Conservation (phyloP, 2,113 vertebrate genomes). For the Alligator sinensis region DNA sequence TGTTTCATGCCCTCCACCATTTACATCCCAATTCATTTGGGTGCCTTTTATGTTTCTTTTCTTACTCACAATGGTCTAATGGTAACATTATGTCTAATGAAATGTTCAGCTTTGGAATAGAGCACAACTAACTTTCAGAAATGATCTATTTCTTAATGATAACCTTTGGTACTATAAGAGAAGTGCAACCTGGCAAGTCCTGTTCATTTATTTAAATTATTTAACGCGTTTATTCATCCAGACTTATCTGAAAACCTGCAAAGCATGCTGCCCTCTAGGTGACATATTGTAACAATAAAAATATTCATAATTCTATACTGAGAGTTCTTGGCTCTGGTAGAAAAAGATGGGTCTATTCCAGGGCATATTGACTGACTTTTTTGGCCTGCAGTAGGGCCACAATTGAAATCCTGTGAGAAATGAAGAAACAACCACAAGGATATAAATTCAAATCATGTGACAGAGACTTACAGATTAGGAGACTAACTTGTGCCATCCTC, state of each 20-base stretch:
- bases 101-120: too few relatives aligned
- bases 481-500: background rate
- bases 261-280: background rate
- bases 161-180: too few relatives aligned
- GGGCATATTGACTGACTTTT: background rate
- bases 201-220: background rate
- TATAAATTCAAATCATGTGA: background rate
- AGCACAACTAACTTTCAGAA: too few relatives aligned
- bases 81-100: too few relatives aligned
- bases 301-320: background rate
- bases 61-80: too few relatives aligned
- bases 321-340: too few relatives aligned
- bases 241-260: background rate
- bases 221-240: background rate
- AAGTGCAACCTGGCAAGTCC: background rate
- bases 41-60: too few relatives aligned
- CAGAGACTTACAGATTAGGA: background rate
- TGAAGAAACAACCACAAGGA: background rate
- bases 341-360: too few relatives aligned
- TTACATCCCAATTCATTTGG: too few relatives aligned
- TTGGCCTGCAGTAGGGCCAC: background rate
- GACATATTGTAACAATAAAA: background rate
- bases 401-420: background rate
- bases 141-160: too few relatives aligned
- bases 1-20: too few relatives aligned